Evolutionary conservation across 1,140 invertebrate species (phyloP).

Genomic region (Hesperophylax magnus): DNA sequence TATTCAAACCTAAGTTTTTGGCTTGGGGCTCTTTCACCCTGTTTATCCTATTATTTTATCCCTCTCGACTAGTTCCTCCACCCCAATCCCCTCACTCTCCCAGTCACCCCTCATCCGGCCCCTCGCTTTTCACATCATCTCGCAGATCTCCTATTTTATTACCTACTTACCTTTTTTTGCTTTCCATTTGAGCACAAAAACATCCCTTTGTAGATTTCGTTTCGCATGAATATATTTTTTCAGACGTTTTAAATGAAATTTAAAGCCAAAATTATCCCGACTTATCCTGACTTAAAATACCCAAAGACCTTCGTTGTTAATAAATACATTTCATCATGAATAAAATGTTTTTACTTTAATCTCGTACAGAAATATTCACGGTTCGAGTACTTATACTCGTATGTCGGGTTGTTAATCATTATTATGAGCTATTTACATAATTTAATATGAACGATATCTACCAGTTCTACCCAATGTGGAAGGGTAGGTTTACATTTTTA

Average conservation of each 20-base stretch:
- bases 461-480: too few relatives aligned
- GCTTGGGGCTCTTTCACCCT: background rate
- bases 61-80: slow-evolving; percentile 47
- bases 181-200: slow-evolving; percentile 46
- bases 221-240: slow-evolving; percentile 8
- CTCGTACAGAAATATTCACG: too few relatives aligned
- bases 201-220: slow-evolving; percentile 30
- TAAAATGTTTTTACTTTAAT: too few relatives aligned
- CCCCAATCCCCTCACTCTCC: slow-evolving; percentile 23
- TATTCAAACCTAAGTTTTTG: slow-evolving; percentile 35
- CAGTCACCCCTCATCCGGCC: slow-evolving; percentile 41
- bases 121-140: slow-evolving; percentile 57
- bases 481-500: too few relatives aligned
- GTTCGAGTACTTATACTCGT: too few relatives aligned
- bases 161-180: slow-evolving; percentile 55
- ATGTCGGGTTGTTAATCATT: too few relatives aligned
- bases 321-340: too few relatives aligned
- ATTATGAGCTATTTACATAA: background rate
- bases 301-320: too few relatives aligned
- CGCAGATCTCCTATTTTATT: slow-evolving; percentile 54
- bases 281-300: too few relatives aligned
- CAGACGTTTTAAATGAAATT: background rate
- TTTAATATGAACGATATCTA: too few relatives aligned
- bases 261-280: background rate
- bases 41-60: slow-evolving; percentile 45